Conservation (phyloP, 2,113 vertebrate species). For the Carollia perspicillata region DNA sequence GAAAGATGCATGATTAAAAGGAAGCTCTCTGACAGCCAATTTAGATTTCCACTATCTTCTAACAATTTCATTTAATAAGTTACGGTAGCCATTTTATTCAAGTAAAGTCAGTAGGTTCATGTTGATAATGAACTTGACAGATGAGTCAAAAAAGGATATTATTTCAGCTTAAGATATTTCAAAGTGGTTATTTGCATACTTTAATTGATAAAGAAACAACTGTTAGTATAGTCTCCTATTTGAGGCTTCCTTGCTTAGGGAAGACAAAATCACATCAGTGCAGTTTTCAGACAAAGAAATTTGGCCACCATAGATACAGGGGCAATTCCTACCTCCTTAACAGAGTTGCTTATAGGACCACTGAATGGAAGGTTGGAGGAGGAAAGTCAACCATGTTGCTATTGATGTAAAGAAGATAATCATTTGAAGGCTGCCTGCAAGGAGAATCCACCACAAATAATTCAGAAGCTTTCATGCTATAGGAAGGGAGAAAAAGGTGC, state of each 20-base stretch:
- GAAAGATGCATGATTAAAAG: neutral
- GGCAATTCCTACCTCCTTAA: neutral
- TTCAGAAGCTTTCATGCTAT: neutral
- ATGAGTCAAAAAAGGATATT: neutral
- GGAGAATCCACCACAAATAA: neutral
- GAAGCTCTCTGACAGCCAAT: neutral
- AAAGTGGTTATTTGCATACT: neutral
- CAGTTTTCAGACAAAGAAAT: neutral
- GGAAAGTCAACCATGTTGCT: neutral
- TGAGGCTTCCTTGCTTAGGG: neutral
- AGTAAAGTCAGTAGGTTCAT: neutral
- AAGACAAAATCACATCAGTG: neutral
- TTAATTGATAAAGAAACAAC: neutral
- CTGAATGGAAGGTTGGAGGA: neutral
- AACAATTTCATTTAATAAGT: neutral
- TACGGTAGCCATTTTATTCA: neutral
- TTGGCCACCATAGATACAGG: neutral
- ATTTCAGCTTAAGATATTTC: neutral
- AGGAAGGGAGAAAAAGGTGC: neutral
- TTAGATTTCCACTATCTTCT: neutral
- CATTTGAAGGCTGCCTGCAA: neutral
- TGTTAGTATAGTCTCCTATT: neutral
- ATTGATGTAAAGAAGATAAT: neutral
- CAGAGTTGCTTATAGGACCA: neutral
- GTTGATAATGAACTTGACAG: neutral